Percentiles rank a stretch among this genome's conserved stretches.
phyloP scores from a whole-genome alignment of 1,140 invertebrate species.

The Augochlora pura region DNA sequence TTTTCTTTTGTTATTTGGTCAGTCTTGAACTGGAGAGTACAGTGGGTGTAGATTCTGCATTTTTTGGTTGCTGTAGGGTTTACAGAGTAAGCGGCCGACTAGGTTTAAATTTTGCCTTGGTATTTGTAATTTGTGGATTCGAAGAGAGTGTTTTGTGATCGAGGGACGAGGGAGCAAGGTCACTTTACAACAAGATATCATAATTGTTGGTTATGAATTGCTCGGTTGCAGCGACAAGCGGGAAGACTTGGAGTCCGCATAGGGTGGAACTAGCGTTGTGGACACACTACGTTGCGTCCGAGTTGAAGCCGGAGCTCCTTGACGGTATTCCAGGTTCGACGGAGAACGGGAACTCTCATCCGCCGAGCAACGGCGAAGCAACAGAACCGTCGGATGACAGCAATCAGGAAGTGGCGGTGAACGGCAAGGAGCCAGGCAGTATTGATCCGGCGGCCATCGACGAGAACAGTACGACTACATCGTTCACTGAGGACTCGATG shows the following conservation, averaged over 20 bases:
- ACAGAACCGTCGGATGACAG: slow-evolving; percentile 80
- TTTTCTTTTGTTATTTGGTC: too few relatives aligned
- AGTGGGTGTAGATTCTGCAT: too few relatives aligned
- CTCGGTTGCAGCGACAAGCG: slow-evolving; percentile 78
- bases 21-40: too few relatives aligned
- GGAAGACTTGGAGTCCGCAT: slow-evolving; percentile 89
- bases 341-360: slow-evolving; percentile 81
- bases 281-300: slow-evolving; percentile 92
- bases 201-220: too few relatives aligned
- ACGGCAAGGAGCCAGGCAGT: slow-evolving; percentile 69
- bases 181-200: too few relatives aligned
- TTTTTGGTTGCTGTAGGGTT: too few relatives aligned
- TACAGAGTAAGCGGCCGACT: too few relatives aligned
- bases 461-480: slow-evolving; percentile 83
- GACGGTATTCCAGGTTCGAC: slow-evolving; percentile 86
- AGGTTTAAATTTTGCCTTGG: too few relatives aligned
- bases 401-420: slow-evolving; percentile 78
- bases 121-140: too few relatives aligned
- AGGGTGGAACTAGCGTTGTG: slow-evolving; percentile 93
- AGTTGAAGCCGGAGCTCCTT: slow-evolving; percentile 90
- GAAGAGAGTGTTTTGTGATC: too few relatives aligned
- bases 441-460: slow-evolving; percentile 76
- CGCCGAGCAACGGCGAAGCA: slow-evolving; percentile 76
- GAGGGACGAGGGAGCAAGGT: too few relatives aligned
- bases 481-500: slow-evolving; percentile 87